Percentiles rank a stretch among this genome's conserved stretches.
Conservation (phyloP, 2,888 invertebrate species). For the Idaea dimidiata region DNA sequence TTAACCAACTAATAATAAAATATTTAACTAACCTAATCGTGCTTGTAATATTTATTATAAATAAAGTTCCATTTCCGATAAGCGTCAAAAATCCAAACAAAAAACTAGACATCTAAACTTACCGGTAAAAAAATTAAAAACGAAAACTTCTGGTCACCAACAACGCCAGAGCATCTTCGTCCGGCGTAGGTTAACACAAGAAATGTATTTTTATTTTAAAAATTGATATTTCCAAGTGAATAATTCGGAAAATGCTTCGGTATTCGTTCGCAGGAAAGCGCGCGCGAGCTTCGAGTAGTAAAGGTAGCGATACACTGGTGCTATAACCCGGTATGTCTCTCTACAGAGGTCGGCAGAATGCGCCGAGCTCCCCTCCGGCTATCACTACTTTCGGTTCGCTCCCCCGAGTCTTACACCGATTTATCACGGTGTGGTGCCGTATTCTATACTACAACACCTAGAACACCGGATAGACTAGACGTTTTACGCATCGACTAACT, state of each 20-base stretch:
- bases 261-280: constrained; percentile 32
- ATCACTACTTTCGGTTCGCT: constrained; percentile 73
- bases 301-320: constrained; percentile 67
- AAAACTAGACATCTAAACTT: constrained; percentile 36
- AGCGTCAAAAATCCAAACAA: not conserved
- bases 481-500: too few species aligned
- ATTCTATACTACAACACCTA: constrained; percentile 5
- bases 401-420: constrained; percentile 66
- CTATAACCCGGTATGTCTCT: not conserved
- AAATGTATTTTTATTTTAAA: constrained; percentile 25
- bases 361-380: constrained; percentile 64
- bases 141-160: constrained; percentile 36
- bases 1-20: too few species aligned
- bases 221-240: constrained; percentile 27
- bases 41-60: too few species aligned
- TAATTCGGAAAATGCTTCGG: constrained; percentile 34
- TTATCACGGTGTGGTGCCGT: constrained; percentile 60
- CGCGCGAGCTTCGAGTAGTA: constrained; percentile 60
- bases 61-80: not conserved
- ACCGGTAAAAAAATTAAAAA: constrained; percentile 40
- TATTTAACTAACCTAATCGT: too few species aligned
- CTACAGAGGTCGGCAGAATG: constrained; percentile 38
- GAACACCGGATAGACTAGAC: constrained; percentile 13
- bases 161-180: constrained; percentile 43
- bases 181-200: constrained; percentile 36